Percentiles rank a stretch among this genome's conserved stretches.
phyloP scores from a whole-genome alignment of 2,113 vertebrate species.

The Chelonoidis abingdonii region DNA sequence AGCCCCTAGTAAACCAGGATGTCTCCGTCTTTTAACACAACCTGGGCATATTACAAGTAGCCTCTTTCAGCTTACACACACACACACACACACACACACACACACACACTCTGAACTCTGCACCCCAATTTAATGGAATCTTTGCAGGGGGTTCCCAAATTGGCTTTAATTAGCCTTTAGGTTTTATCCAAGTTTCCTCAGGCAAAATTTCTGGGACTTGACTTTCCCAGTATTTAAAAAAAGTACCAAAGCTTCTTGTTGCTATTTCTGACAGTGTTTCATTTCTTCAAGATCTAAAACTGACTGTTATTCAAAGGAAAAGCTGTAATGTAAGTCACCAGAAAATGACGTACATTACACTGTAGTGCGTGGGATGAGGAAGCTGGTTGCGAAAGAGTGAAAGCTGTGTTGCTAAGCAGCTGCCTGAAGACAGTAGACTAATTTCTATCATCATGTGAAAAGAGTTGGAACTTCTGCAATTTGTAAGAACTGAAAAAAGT shows the following conservation, averaged over 20 bases:
- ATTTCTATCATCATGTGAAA: slow-evolving; percentile 45
- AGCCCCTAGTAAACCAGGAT: background rate
- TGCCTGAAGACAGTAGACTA: slow-evolving; percentile 49
- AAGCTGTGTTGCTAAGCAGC: slow-evolving; percentile 69
- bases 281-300: slow-evolving; percentile 54
- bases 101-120: slow-evolving; percentile 21
- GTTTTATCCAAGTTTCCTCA: slow-evolving; percentile 51
- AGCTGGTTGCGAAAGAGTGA: slow-evolving; percentile 61
- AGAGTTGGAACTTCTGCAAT: slow-evolving; percentile 29
- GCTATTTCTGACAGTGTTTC: slow-evolving; percentile 42
- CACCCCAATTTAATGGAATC: background rate
- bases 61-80: background rate
- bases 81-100: background rate
- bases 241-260: slow-evolving; percentile 47
- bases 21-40: background rate
- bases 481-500: background rate
- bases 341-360: slow-evolving; percentile 60
- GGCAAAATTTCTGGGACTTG: slow-evolving; percentile 42
- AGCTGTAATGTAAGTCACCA: slow-evolving; percentile 42
- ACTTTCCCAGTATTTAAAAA: slow-evolving; percentile 56
- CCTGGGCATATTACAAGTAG: background rate
- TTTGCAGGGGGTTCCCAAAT: slow-evolving; percentile 29
- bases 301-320: slow-evolving; percentile 30
- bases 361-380: slow-evolving; percentile 62
- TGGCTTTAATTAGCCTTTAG: slow-evolving; percentile 66